phyloP scores from a whole-genome alignment of 2,888 invertebrate species.

The Hartigia nigra region DNA sequence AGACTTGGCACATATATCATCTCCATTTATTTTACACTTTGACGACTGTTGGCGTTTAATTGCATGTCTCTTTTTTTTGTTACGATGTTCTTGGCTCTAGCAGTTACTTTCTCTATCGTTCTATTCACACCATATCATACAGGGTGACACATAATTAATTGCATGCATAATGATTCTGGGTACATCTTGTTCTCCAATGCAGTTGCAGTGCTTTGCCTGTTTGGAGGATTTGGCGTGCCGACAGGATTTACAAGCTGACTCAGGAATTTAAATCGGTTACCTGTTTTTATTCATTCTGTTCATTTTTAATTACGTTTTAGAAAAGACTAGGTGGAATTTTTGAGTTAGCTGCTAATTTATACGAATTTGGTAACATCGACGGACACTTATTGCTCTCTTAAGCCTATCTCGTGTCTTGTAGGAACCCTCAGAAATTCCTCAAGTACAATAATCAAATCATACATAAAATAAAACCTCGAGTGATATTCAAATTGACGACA shows the following conservation, averaged over 20 bases:
- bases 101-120: constrained; percentile 18
- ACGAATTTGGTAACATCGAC: neutral
- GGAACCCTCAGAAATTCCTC: neutral
- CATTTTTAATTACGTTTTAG: neutral
- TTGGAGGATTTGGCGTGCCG: neutral
- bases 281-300: neutral
- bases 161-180: neutral
- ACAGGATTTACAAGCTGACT: neutral
- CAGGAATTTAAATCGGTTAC: neutral
- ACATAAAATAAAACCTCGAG: neutral
- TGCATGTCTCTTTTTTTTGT: constrained; percentile 46
- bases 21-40: constrained; percentile 48
- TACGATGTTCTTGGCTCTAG: constrained; percentile 37
- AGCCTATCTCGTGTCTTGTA: neutral
- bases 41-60: constrained; percentile 39
- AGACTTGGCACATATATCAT: constrained; percentile 4
- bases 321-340: neutral
- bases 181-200: neutral
- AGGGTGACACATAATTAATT: neutral
- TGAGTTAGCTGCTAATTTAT: neutral
- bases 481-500: neutral
- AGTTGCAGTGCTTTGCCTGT: neutral
- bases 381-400: neutral
- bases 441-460: neutral
- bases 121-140: neutral